phyloP scores from a whole-genome alignment of 2,113 vertebrate genomes.

The Solea solea region DNA sequence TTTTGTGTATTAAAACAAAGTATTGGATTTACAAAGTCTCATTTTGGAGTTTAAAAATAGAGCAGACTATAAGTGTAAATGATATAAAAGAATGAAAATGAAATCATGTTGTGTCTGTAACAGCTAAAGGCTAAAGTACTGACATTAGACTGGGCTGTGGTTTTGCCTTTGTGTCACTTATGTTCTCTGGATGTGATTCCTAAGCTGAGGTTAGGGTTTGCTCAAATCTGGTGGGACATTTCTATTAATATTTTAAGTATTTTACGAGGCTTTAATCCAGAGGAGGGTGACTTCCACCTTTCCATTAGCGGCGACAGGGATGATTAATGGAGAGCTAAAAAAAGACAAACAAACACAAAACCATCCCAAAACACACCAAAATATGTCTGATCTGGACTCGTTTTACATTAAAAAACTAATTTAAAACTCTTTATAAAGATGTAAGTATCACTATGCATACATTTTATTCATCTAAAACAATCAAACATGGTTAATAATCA shows the following conservation, averaged over 20 bases:
- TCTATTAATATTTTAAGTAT: slow-evolving; percentile 43
- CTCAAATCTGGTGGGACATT: slow-evolving; percentile 21
- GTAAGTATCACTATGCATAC: too few species aligned
- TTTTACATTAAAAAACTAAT: too few species aligned
- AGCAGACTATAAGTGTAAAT: not conserved
- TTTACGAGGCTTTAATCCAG: slow-evolving; percentile 37
- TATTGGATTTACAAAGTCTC: not conserved
- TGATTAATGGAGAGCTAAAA: not conserved
- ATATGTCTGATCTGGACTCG: too few species aligned
- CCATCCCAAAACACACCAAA: not conserved
- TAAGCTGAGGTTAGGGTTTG: slow-evolving; percentile 34
- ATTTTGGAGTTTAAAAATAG: not conserved
- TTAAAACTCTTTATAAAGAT: too few species aligned
- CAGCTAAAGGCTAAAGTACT: not conserved
- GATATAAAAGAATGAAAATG: not conserved
- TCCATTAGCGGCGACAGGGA: not conserved
- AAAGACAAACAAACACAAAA: not conserved
- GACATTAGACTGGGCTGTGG: not conserved
- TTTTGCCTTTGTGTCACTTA: not conserved
- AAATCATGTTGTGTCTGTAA: not conserved
- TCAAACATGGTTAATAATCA: too few species aligned
- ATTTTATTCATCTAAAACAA: too few species aligned
- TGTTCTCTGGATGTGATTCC: slow-evolving; percentile 26
- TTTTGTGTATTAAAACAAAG: not conserved
- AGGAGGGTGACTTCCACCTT: not conserved